These are phyloP conservation scores for Cyphomyrmex costatus DNA, from an alignment of 1,140 invertebrate genomes.

Conservation along the genomic window DNA sequence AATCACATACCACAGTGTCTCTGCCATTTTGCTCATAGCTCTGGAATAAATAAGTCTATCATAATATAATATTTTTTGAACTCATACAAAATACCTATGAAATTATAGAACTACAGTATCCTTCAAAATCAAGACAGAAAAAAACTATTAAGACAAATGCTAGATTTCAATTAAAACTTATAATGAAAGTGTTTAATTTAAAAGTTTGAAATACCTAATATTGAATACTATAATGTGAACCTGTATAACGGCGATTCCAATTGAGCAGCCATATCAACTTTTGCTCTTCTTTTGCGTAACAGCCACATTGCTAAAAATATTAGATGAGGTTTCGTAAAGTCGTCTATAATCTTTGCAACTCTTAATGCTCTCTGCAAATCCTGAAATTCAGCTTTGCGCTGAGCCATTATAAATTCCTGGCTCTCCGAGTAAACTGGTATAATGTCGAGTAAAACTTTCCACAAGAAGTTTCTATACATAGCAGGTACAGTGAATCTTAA, in stretches of 20 bases:
- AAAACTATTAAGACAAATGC: background rate
- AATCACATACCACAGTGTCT: slow-evolving; percentile 90
- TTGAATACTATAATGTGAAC: slow-evolving; percentile 68
- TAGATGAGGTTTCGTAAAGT: slow-evolving; percentile 88
- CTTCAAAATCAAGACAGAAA: background rate
- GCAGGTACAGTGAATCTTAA: slow-evolving; percentile 93
- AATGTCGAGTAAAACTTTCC: slow-evolving; percentile 94
- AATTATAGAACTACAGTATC: background rate
- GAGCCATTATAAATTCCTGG: slow-evolving; percentile 91
- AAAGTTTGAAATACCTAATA: background rate
- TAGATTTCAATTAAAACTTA: background rate
- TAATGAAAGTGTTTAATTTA: background rate
- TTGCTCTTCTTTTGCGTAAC: slow-evolving; percentile 90
- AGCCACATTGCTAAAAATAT: slow-evolving; percentile 93
- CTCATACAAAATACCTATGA: background rate
- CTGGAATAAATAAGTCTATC: slow-evolving; percentile 80
- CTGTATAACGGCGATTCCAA: slow-evolving; percentile 84
- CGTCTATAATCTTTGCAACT: slow-evolving; percentile 88
- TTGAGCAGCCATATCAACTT: slow-evolving; percentile 88
- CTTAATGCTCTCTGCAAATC: slow-evolving; percentile 91
- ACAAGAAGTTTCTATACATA: slow-evolving; percentile 93
- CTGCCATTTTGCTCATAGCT: slow-evolving; percentile 89
- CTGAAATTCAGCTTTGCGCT: slow-evolving; percentile 91
- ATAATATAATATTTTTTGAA: background rate
- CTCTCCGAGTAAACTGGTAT: slow-evolving; percentile 91